Evolutionary conservation across 2,888 invertebrate species (phyloP).

Genomic region (Ernsta delagoae): DNA sequence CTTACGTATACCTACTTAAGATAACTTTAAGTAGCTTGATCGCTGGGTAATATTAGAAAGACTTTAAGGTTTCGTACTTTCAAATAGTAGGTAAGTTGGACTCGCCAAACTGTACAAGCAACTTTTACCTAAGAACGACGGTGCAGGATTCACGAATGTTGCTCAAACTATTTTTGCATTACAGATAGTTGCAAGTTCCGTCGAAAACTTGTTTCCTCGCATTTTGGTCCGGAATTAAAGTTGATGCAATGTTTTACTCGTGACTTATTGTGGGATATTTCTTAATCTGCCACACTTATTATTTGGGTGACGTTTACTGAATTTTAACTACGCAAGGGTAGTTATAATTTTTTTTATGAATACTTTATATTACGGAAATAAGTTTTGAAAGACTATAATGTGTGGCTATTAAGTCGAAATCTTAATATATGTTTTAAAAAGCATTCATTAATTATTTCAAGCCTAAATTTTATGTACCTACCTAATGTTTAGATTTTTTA

Average conservation of each 20-base stretch:
- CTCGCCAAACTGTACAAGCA: slow-evolving; percentile 31
- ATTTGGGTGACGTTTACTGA: background rate
- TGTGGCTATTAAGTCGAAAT: too few species aligned
- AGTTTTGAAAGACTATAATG: too few species aligned
- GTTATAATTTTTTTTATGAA: too few species aligned
- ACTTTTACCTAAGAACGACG: slow-evolving; percentile 36
- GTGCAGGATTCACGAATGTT: slow-evolving; percentile 36
- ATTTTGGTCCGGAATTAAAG: slow-evolving; percentile 30
- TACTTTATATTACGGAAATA: too few species aligned
- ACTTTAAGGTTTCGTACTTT: slow-evolving; percentile 30
- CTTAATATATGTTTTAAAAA: too few species aligned
- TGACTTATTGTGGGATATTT: background rate
- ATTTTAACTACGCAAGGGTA: too few species aligned
- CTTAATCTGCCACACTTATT: background rate
- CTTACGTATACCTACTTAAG: background rate
- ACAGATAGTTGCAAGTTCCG: slow-evolving; percentile 37
- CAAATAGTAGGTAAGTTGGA: slow-evolving; percentile 24
- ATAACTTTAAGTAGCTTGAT: background rate
- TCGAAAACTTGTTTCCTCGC: slow-evolving; percentile 35
- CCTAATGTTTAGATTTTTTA: too few species aligned
- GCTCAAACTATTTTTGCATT: slow-evolving; percentile 38
- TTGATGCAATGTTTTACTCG: slow-evolving; percentile 7
- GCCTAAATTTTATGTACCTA: too few species aligned
- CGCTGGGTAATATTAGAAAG: slow-evolving; percentile 25
- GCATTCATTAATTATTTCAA: background rate